These are phyloP conservation scores for Thomomys bottae DNA, from an alignment of 2,113 vertebrate species.

Conservation along the genomic window DNA sequence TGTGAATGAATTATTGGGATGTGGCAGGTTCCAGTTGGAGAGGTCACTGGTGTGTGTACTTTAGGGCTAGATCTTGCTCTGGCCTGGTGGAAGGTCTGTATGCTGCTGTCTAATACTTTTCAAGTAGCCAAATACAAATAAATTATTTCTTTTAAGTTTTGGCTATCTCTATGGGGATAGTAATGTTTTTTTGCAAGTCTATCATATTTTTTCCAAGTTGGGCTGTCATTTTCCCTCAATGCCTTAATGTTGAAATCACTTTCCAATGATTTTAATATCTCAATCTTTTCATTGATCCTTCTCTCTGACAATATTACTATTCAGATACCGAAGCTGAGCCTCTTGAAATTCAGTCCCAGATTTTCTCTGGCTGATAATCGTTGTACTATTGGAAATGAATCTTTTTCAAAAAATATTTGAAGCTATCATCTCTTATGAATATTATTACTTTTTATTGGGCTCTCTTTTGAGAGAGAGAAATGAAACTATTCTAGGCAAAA, in stretches of 20 bases:
- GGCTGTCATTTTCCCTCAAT: conserved; percentile 1
- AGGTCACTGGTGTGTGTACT: too few species aligned
- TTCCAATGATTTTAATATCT: neutral
- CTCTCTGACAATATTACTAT: conserved; percentile 16
- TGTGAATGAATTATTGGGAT: too few species aligned
- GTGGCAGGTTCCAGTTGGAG: too few species aligned
- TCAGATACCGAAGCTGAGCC: neutral
- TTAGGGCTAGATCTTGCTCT: too few species aligned
- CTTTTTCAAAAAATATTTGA: neutral
- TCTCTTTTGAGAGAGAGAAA: conserved; percentile 24
- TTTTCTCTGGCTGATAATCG: conserved; percentile 43
- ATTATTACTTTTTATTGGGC: conserved; percentile 25
- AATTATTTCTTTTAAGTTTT: too few species aligned
- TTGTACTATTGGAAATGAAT: conserved; percentile 27
- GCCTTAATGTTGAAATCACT: too few species aligned
- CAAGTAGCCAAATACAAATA: too few species aligned
- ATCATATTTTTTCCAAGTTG: neutral
- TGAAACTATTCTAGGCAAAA: neutral
- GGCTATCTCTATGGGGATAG: neutral
- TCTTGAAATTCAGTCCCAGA: neutral
- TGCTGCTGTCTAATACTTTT: too few species aligned
- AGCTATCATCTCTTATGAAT: conserved; percentile 8
- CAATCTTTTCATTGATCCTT: conserved; percentile 36
- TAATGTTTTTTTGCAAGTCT: neutral
- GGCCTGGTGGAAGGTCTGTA: too few species aligned